A percentile compares a stretch with the other conserved stretches of the same genome.
Evolutionary conservation across 1,140 invertebrate genomes (phyloP).

Genomic region (Aphelenchoides fujianensis): DNA sequence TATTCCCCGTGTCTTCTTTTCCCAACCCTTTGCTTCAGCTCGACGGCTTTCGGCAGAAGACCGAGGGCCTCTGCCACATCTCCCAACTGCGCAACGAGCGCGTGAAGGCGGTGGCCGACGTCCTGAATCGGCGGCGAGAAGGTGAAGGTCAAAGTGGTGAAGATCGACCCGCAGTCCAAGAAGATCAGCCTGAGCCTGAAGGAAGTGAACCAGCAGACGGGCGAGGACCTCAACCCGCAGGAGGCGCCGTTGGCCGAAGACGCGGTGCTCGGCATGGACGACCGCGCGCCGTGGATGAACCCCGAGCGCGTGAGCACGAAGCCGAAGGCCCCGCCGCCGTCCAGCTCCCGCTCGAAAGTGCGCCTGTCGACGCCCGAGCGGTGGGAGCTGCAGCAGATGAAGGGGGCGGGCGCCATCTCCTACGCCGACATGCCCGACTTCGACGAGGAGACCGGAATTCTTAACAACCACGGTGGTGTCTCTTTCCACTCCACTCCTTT

Average conservation of each 20-base stretch:
- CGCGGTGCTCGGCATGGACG: slow-evolving; percentile 49
- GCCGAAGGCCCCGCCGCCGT: neutral
- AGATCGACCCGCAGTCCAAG: slow-evolving; percentile 71
- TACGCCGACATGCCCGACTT: slow-evolving; percentile 66
- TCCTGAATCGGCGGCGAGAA: slow-evolving; percentile 79
- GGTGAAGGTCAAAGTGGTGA: slow-evolving; percentile 81
- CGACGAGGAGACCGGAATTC: slow-evolving; percentile 66
- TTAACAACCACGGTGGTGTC: slow-evolving; percentile 64
- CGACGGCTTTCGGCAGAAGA: slow-evolving; percentile 78
- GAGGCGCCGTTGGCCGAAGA: slow-evolving; percentile 62
- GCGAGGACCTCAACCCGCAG: slow-evolving; percentile 86
- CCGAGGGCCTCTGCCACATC: slow-evolving; percentile 95
- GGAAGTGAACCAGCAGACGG: slow-evolving; percentile 91
- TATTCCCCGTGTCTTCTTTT: slow-evolving; percentile 14
- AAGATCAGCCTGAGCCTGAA: slow-evolving; percentile 95
- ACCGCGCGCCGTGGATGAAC: slow-evolving; percentile 63
- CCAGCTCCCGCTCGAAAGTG: slow-evolving; percentile 64
- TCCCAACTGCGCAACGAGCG: slow-evolving; percentile 85
- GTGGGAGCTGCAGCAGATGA: slow-evolving; percentile 70
- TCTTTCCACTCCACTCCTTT: slow-evolving; percentile 64
- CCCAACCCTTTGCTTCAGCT: slow-evolving; percentile 64
- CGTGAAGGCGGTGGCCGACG: slow-evolving; percentile 88
- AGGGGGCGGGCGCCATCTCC: slow-evolving; percentile 63
- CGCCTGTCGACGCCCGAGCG: slow-evolving; percentile 92
- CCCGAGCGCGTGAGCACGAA: slow-evolving; percentile 26